Conservation (phyloP, 2,888 invertebrate genomes). For the Aproaerema taeniolella region DNA sequence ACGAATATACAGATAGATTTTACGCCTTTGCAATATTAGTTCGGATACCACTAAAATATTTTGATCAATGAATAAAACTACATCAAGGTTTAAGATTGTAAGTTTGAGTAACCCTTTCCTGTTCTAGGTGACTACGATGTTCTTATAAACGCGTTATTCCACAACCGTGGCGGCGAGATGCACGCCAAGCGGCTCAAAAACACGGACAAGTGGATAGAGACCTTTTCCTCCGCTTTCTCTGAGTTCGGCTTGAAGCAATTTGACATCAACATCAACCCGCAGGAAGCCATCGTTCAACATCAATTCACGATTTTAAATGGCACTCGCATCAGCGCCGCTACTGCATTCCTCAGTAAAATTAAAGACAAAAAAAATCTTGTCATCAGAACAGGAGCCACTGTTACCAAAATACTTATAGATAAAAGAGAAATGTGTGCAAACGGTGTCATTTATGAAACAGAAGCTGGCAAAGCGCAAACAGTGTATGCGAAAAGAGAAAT, state of each 20-base stretch:
- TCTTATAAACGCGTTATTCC: constrained; percentile 62
- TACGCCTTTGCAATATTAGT: too few species aligned
- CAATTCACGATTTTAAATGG: constrained; percentile 63
- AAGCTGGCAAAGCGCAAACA: constrained; percentile 56
- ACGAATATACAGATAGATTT: too few species aligned
- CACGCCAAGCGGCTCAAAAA: constrained; percentile 64
- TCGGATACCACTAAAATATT: too few species aligned
- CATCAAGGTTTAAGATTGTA: too few species aligned
- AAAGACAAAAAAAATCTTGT: constrained; percentile 59
- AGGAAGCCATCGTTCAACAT: constrained; percentile 62
- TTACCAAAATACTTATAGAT: constrained; percentile 58
- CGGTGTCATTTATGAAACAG: constrained; percentile 57
- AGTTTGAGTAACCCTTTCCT: too few species aligned
- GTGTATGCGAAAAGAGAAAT: constrained; percentile 65
- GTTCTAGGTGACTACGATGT: constrained; percentile 68
- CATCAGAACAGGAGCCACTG: constrained; percentile 57
- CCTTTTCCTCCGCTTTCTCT: constrained; percentile 53
- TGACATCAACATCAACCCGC: constrained; percentile 61
- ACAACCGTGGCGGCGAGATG: constrained; percentile 66
- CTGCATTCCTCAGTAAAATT: constrained; percentile 59
- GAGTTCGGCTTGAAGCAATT: constrained; percentile 62
- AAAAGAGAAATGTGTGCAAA: constrained; percentile 57
- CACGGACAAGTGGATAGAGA: constrained; percentile 56
- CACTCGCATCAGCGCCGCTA: constrained; percentile 63
- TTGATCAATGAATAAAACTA: too few species aligned